Evolutionary conservation across 1,140 invertebrate genomes (phyloP), one percentile per base, ranked within the genome.

Genomic region (Pararge aegeria): DNA sequence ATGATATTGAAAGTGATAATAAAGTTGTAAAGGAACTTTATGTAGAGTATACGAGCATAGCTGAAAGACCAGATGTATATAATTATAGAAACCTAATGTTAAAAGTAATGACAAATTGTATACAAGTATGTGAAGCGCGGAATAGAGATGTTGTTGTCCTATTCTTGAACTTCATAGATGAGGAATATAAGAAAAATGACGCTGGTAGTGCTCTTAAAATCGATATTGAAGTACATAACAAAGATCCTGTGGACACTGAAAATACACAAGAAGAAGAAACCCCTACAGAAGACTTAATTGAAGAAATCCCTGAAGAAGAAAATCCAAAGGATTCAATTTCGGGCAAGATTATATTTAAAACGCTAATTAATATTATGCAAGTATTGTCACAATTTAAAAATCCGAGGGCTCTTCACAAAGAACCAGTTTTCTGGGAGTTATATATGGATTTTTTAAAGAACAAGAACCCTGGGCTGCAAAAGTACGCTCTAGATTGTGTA

Each of bases 21-120:
- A 73, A 83, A 29, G 59, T 75, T 9, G 49, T 90, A 13, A 69
- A 61, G 21, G 66, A 76, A 34, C 64, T 87, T n/a, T 90, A 85
- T 67, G 53, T 60, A 40, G 79, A 85, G 49, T 88, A 85, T 54
- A 87, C 80, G 20, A 78, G 68, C 18, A 83, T 92, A 12, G 64
- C 81, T 5, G 91, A 93, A 19, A 94, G 93, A 68, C 91, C 93
- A 16, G 95, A 97, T 87, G 90, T 92, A 63, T 77, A 91, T 10
- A 97, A 96, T 83, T 95, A 96, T 78, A 92, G 96, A 67, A 90
- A 94, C 37, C 90, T 97, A 24, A 74, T 98, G 0, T 96, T 97
- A 93, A 95, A 95, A 82, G 91, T 93, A 34, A 94, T 98, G 93
- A 85, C 89, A 2, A 80, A 91, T 59, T 95, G 97, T 76, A 89